These are phyloP conservation scores for Lepus europaeus DNA, from an alignment of 2,113 vertebrate species.

Conservation along the genomic window DNA sequence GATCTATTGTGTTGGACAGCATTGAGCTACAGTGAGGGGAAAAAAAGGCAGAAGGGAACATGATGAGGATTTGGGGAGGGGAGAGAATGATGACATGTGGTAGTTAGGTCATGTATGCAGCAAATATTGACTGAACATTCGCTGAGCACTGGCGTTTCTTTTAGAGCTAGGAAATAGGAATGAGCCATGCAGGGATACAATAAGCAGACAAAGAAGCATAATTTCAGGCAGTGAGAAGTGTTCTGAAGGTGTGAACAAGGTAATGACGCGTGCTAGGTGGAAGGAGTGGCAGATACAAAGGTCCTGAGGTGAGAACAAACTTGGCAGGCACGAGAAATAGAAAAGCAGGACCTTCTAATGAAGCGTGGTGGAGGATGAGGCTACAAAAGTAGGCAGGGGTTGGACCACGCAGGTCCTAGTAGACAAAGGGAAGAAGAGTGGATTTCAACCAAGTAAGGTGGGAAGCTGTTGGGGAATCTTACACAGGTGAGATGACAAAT, in stretches of 20 bases:
- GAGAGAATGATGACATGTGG: background rate
- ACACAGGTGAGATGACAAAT: background rate
- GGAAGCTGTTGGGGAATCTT: slow-evolving; percentile 1
- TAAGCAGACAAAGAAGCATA: background rate
- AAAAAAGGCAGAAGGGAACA: background rate
- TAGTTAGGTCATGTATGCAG: background rate
- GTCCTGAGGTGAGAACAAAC: background rate
- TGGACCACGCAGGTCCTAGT: background rate
- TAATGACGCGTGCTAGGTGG: background rate
- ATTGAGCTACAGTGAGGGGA: background rate
- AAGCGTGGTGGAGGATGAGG: rapidly evolving
- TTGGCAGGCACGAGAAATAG: background rate
- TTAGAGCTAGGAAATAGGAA: background rate
- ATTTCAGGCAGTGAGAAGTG: background rate
- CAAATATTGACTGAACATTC: background rate
- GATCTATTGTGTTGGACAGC: background rate
- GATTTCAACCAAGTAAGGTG: background rate
- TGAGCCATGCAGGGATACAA: background rate
- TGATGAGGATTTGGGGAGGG: background rate
- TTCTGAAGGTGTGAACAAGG: background rate
- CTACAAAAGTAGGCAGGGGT: background rate
- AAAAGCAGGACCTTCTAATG: background rate
- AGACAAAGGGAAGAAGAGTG: background rate
- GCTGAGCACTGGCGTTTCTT: background rate
- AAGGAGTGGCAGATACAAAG: background rate